Conservation (phyloP, 1,140 invertebrate species). For the Drosophila sp. region DNA sequence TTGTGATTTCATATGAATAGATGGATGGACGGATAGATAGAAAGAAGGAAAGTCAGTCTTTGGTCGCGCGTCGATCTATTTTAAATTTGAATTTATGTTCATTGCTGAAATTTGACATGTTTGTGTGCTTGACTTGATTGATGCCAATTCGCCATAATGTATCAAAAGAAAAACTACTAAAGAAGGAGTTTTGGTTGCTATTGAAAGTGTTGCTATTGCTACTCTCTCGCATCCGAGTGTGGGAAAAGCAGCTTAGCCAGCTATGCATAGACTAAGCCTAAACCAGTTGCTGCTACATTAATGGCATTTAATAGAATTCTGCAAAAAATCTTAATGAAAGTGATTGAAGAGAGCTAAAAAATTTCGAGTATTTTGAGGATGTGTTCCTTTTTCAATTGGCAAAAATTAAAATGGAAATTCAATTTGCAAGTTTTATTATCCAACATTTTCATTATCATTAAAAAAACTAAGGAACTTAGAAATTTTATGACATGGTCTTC, state of each 20-base stretch:
- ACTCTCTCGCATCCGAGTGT: neutral
- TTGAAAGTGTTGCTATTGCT: too few relatives aligned
- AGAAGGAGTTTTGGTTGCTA: neutral
- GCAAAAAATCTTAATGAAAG: slow-evolving; percentile 6
- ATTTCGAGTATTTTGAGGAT: neutral
- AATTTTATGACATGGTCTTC: too few relatives aligned
- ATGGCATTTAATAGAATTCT: neutral
- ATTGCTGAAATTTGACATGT: slow-evolving; percentile 24
- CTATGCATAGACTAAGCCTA: neutral
- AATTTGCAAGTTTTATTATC: neutral
- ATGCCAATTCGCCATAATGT: slow-evolving; percentile 15
- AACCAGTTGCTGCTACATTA: slow-evolving; percentile 15
- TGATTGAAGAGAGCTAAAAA: slow-evolving; percentile 10
- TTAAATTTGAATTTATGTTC: slow-evolving; percentile 29
- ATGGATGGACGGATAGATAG: neutral
- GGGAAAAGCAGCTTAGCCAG: slow-evolving; percentile 15
- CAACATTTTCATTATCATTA: too few relatives aligned
- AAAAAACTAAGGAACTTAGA: too few relatives aligned
- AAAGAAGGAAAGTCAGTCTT: slow-evolving; percentile 1
- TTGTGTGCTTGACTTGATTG: slow-evolving; percentile 20
- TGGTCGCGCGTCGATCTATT: slow-evolving; percentile 8
- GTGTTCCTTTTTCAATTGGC: neutral
- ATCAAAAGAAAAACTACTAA: neutral
- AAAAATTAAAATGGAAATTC: neutral
- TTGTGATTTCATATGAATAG: slow-evolving; percentile 4